Conservation (phyloP, 2,113 vertebrate species). For the Paradisaea rubra region DNA sequence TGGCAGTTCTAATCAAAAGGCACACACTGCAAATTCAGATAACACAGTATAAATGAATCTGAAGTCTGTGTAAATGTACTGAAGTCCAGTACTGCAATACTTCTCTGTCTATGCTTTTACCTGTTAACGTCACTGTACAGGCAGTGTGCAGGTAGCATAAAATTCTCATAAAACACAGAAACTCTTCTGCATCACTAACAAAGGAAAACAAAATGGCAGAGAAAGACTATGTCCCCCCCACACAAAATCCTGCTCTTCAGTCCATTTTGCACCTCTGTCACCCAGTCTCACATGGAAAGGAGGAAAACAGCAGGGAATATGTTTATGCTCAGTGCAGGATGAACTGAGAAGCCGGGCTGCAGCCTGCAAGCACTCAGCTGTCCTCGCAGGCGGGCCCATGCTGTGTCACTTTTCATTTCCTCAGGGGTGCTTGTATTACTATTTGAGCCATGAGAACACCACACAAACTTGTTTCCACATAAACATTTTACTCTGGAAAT, state of each 20-base stretch:
- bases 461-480: background rate
- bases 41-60: background rate
- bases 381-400: background rate
- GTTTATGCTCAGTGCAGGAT: background rate
- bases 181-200: background rate
- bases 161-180: background rate
- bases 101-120: background rate
- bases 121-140: background rate
- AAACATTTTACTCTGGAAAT: background rate
- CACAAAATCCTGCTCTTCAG: background rate
- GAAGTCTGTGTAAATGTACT: background rate
- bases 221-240: background rate
- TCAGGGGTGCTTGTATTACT: background rate
- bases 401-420: background rate
- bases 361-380: background rate
- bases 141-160: background rate
- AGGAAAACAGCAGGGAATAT: background rate
- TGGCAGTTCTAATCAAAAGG: background rate
- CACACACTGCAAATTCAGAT: background rate
- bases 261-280: background rate
- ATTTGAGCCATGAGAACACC: background rate
- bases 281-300: fast-evolving
- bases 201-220: background rate
- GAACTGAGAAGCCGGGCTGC: background rate
- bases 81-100: background rate